phyloP scores from a whole-genome alignment of 2,797 vertebrate genomes.

The Microchirus variegatus region DNA sequence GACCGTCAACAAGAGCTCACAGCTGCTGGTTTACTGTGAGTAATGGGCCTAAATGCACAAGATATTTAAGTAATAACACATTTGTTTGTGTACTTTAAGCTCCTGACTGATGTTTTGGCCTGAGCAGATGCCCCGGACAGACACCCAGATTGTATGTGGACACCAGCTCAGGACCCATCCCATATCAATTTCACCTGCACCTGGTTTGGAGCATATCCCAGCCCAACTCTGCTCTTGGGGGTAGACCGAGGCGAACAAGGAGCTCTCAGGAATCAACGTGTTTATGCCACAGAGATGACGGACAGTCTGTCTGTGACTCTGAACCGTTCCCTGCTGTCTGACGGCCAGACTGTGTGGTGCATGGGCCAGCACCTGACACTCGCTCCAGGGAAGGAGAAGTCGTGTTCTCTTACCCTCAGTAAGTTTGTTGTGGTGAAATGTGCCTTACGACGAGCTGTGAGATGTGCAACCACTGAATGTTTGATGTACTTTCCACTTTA shows the following conservation, averaged over 20 bases:
- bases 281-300: slow-evolving; percentile 37
- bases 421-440: slow-evolving; percentile 62
- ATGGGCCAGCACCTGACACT: slow-evolving; percentile 68
- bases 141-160: slow-evolving; percentile 81
- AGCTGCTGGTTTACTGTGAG: slow-evolving; percentile 90
- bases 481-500: slow-evolving; percentile 37
- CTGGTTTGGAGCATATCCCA: slow-evolving; percentile 87
- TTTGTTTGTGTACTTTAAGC: not conserved
- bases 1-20: slow-evolving; percentile 42
- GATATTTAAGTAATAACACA: not conserved
- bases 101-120: slow-evolving; percentile 4
- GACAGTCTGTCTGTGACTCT: slow-evolving; percentile 71
- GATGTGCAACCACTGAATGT: slow-evolving; percentile 25
- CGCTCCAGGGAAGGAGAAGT: slow-evolving; percentile 32
- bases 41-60: slow-evolving; percentile 29
- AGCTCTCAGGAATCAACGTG: not conserved
- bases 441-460: slow-evolving; percentile 6
- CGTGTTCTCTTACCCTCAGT: slow-evolving; percentile 86
- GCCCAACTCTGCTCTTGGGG: slow-evolving; percentile 84
- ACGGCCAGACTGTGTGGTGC: slow-evolving; percentile 83
- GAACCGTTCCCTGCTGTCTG: slow-evolving; percentile 77
- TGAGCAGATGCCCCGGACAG: slow-evolving; percentile 78
- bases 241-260: slow-evolving; percentile 21
- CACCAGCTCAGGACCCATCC: slow-evolving; percentile 7
- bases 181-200: slow-evolving; percentile 82